These are phyloP conservation scores for Crocuta crocuta DNA, from an alignment of 2,113 vertebrate genomes.

Conservation along the genomic window DNA sequence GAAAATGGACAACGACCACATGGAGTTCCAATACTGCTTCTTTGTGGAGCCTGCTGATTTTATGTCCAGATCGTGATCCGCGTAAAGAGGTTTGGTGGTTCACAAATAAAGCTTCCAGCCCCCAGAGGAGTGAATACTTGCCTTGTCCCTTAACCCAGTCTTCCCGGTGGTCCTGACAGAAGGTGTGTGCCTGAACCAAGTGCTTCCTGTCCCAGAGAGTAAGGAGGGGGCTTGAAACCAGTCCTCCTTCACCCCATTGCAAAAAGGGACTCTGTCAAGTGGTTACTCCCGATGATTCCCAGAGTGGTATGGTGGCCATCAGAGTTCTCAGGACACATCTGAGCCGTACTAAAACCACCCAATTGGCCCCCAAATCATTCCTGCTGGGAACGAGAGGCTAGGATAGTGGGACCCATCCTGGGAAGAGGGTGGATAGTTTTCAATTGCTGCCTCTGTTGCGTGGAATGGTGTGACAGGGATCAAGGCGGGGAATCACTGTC, in stretches of 20 bases:
- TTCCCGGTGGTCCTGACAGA: neutral
- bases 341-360: neutral
- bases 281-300: neutral
- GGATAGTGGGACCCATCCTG: no score
- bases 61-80: no score
- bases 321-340: neutral
- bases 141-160: neutral
- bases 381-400: neutral
- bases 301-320: neutral
- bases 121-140: neutral
- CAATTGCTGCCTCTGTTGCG: neutral
- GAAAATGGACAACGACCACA: neutral
- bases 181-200: neutral
- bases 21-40: neutral
- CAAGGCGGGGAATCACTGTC: neutral
- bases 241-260: neutral
- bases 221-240: neutral
- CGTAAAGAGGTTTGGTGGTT: neutral
- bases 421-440: neutral
- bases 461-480: neutral
- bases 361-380: neutral
- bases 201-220: neutral
- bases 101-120: neutral
- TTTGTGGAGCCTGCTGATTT: neutral
- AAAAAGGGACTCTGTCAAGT: neutral